A percentile compares a stretch with the other conserved stretches of the same genome.
Evolutionary conservation across 1,140 invertebrate genomes (phyloP).

Genomic region (Dendroctonus valens): DNA sequence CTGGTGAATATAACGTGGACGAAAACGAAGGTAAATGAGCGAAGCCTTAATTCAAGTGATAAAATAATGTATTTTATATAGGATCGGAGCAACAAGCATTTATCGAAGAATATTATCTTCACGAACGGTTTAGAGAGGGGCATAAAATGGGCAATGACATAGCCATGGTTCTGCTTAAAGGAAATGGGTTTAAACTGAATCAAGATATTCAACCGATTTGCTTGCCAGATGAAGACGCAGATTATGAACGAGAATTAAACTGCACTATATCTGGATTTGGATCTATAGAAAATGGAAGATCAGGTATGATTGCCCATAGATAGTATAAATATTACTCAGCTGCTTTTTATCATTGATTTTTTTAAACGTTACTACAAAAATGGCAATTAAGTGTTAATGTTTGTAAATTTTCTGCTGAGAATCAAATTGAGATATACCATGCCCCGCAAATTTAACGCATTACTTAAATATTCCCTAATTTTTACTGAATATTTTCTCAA

Average conservation of each 20-base stretch:
- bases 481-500: too few species aligned
- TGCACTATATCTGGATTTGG: slow-evolving; percentile 82
- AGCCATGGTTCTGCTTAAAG: slow-evolving; percentile 67
- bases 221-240: slow-evolving; percentile 58
- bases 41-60: too few species aligned
- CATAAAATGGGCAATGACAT: slow-evolving; percentile 73
- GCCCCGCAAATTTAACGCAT: too few species aligned
- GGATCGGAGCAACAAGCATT: slow-evolving; percentile 63
- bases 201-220: slow-evolving; percentile 74
- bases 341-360: too few species aligned
- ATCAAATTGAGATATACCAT: too few species aligned
- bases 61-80: neutral
- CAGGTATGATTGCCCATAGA: slow-evolving; percentile 51
- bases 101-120: slow-evolving; percentile 67
- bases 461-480: too few species aligned
- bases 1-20: slow-evolving; percentile 71
- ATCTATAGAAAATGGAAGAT: slow-evolving; percentile 59
- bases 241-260: slow-evolving; percentile 59
- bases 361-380: too few species aligned
- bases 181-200: slow-evolving; percentile 62
- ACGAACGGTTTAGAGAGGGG: slow-evolving; percentile 64
- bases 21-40: slow-evolving; percentile 54
- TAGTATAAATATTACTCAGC: too few species aligned
- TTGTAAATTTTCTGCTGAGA: too few species aligned
- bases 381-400: too few species aligned